These are phyloP conservation scores for Antrozous pallidus DNA, from an alignment of 2,797 vertebrate genomes.

Conservation along the genomic window DNA sequence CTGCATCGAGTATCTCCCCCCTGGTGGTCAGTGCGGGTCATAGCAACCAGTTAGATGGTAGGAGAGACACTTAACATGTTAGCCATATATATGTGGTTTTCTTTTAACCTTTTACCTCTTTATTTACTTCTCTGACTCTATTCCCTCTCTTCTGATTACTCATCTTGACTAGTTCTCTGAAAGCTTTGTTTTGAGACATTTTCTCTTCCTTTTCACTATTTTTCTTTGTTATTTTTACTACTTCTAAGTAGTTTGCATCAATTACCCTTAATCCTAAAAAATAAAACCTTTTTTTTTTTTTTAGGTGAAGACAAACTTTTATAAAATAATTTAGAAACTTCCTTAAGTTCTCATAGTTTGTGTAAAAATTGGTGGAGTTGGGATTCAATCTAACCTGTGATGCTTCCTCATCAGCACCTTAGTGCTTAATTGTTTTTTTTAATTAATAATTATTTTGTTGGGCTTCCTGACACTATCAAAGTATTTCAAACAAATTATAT, in stretches of 20 bases:
- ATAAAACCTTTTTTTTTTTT: neutral
- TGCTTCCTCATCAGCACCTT: neutral
- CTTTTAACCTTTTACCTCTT: neutral
- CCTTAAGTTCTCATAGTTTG: neutral
- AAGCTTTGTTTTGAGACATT: neutral
- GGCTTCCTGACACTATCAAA: neutral
- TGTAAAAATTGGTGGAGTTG: neutral
- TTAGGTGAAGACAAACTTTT: neutral
- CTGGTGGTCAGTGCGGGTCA: too few relatives aligned
- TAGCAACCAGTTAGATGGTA: too few relatives aligned
- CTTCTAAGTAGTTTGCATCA: neutral
- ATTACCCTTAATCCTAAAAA: neutral
- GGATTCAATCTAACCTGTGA: neutral
- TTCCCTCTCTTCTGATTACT: neutral
- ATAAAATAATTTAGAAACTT: neutral
- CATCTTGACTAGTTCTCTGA: neutral
- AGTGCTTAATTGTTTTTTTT: neutral
- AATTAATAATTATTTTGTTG: conserved; percentile 34
- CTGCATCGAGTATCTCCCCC: too few relatives aligned
- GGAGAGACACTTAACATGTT: too few relatives aligned
- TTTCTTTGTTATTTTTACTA: neutral
- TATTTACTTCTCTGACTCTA: neutral
- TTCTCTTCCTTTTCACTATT: neutral
- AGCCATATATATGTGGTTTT: neutral
- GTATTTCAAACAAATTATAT: conserved; percentile 26